phyloP scores from a whole-genome alignment of 2,113 vertebrate species.

The Mustelus asterias region DNA sequence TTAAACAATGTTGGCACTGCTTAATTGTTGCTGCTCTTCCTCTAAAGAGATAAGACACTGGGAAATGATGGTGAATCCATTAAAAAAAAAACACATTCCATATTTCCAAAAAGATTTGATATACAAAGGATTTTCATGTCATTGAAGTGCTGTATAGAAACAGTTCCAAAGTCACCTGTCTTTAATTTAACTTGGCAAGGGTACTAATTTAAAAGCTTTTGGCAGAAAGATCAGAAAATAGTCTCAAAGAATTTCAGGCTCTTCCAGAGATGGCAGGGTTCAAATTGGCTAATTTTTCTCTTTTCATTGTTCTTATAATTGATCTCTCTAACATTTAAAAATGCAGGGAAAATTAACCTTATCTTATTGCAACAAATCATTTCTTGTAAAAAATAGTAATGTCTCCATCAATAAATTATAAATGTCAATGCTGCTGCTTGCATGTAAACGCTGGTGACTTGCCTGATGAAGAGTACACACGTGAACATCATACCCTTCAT shows the following conservation, averaged over 20 bases:
- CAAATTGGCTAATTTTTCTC: neutral
- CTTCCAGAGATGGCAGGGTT: neutral
- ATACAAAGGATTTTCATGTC: neutral
- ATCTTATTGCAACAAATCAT: neutral
- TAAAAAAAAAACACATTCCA: neutral
- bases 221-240: neutral
- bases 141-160: neutral
- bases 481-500: neutral
- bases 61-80: neutral
- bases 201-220: neutral
- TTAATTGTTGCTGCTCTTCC: neutral
- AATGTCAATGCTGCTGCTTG: neutral
- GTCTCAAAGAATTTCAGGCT: neutral
- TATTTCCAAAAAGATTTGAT: neutral
- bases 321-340: neutral
- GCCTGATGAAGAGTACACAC: neutral
- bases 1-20: neutral
- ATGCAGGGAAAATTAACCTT: neutral
- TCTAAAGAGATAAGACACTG: neutral
- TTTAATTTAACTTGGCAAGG: neutral
- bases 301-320: neutral
- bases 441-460: neutral
- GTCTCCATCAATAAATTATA: neutral
- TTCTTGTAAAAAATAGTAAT: neutral
- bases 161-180: neutral